These are phyloP conservation scores for Zoanthus solanderi DNA, from an alignment of 92 coral and sea anemone species.

Conservation along the genomic window DNA sequence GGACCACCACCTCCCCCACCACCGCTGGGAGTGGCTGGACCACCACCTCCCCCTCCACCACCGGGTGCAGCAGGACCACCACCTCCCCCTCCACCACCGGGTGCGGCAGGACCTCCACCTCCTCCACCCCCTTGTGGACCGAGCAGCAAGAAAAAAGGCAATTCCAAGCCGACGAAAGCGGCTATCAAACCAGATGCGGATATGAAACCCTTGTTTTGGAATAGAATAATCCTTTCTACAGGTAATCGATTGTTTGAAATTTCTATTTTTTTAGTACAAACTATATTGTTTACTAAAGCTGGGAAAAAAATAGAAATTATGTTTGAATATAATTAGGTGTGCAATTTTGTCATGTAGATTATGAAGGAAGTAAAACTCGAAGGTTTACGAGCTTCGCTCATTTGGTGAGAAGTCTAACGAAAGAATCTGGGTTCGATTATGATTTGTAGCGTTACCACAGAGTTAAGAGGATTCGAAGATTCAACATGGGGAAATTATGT, in stretches of 20 bases:
- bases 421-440: too few species aligned
- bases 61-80: conserved; percentile 55
- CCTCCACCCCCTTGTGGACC: conserved; percentile 47
- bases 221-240: conserved; percentile 72
- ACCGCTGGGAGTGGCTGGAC: conserved; percentile 53
- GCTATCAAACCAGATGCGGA: conserved; percentile 94
- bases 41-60: conserved; percentile 69
- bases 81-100: conserved; percentile 66
- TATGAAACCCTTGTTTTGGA: conserved; percentile 99
- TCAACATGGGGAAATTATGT: too few species aligned
- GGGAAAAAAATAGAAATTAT: too few species aligned
- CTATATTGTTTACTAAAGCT: too few species aligned
- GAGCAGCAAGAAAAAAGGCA: conserved; percentile 24
- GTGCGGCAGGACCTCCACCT: conserved; percentile 73
- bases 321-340: too few species aligned
- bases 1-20: conserved; percentile 39
- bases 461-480: too few species aligned
- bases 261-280: not conserved
- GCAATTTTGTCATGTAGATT: too few species aligned
- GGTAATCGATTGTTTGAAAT: conserved; percentile 45
- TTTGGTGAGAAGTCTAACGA: too few species aligned
- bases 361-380: too few species aligned
- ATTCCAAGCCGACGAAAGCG: conserved; percentile 80
- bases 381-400: too few species aligned
- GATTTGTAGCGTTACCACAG: too few species aligned